Evolutionary conservation across 2,797 vertebrate species (phyloP).

Genomic region (Acanthurus tractus): DNA sequence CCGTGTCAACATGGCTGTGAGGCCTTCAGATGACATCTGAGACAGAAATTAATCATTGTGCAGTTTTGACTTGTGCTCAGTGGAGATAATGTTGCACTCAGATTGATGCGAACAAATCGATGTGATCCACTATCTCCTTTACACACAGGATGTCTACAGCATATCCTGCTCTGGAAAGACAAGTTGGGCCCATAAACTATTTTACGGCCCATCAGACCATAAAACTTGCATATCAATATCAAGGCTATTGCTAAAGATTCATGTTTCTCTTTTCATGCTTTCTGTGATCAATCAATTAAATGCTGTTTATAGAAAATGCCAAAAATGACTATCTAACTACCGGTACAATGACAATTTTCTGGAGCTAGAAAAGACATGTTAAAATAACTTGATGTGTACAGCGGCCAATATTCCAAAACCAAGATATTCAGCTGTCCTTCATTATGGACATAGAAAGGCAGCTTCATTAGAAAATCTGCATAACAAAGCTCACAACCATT

Average conservation of each 20-base stretch:
- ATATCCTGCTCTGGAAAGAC: neutral
- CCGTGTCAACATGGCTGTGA: constrained; percentile 24
- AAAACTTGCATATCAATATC: neutral
- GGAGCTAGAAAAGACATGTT: neutral
- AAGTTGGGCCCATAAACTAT: neutral
- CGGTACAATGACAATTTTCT: neutral
- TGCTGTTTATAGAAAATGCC: neutral
- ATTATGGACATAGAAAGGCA: too few relatives aligned
- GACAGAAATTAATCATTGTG: constrained; percentile 29
- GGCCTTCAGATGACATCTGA: constrained; percentile 31
- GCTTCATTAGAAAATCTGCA: neutral
- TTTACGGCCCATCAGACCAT: neutral
- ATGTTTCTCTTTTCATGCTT: neutral
- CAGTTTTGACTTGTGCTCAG: constrained; percentile 21
- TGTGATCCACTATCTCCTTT: constrained; percentile 1
- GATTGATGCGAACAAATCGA: constrained; percentile 15
- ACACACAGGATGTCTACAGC: neutral
- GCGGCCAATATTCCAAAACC: neutral
- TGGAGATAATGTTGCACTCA: neutral
- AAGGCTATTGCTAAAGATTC: neutral
- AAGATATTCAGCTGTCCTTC: neutral
- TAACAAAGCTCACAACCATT: neutral
- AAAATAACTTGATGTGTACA: neutral
- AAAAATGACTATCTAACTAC: too few relatives aligned
- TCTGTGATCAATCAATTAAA: neutral